Evolutionary conservation across 1,140 invertebrate species (phyloP).

Genomic region (Solenopsis fugax): DNA sequence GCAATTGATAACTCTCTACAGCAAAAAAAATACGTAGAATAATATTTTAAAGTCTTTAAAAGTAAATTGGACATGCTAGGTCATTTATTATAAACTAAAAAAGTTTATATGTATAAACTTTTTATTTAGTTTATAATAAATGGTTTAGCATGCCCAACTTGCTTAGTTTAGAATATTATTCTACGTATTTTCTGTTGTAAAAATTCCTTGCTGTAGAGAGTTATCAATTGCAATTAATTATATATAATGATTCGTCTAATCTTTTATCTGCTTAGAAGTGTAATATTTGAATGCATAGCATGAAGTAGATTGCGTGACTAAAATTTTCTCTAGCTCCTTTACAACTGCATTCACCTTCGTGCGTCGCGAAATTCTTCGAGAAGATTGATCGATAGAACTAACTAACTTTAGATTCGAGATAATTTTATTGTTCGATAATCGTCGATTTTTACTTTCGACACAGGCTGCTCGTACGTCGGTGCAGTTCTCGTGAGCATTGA

Average conservation of each 20-base stretch:
- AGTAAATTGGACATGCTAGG: neutral
- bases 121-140: neutral
- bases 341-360: conserved; percentile 45
- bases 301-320: conserved; percentile 45
- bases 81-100: neutral
- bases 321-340: conserved; percentile 30
- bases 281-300: conserved; percentile 38
- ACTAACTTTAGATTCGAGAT: conserved; percentile 6
- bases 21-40: neutral
- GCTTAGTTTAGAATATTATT: neutral
- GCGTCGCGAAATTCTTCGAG: conserved; percentile 29
- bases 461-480: neutral
- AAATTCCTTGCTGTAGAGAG: neutral
- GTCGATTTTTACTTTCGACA: conserved; percentile 34
- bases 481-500: neutral
- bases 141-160: neutral
- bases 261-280: conserved; percentile 7
- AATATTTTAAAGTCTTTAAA: neutral
- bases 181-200: neutral
- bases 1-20: neutral
- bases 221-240: conserved; percentile 24
- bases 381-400: conserved; percentile 43
- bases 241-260: conserved; percentile 14
- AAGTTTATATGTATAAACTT: neutral
- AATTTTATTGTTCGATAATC: conserved; percentile 40